Percentiles rank a stretch among this genome's conserved stretches.
phyloP scores from a whole-genome alignment of 37 sponge, comb jelly and placozoan genomes.

The Ephydatia muelleri region DNA sequence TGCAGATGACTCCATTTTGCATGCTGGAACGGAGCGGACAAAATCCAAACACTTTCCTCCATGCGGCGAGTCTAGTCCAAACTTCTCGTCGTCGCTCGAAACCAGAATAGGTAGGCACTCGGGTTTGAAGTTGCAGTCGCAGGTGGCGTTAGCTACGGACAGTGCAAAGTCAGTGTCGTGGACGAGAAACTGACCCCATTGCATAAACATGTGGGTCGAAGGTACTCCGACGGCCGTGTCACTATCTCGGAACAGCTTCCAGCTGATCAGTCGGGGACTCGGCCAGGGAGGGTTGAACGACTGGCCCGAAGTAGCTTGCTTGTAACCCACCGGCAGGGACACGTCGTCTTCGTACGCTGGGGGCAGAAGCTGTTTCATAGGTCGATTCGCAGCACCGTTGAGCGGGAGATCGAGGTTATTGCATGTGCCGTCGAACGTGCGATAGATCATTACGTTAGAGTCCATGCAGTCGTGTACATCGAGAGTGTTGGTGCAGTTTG shows the following conservation, averaged over 20 bases:
- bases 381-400: conserved; percentile 46
- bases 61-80: conserved; percentile 36
- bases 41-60: conserved; percentile 55
- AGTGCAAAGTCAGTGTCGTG: no score
- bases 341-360: conserved; percentile 67
- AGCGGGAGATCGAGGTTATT: no score
- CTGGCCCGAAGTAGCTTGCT: conserved; percentile 14
- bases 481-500: no score
- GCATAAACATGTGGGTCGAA: no score
- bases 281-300: conserved; percentile 60
- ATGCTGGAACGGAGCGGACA: conserved; percentile 62
- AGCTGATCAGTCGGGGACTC: conserved; percentile 64
- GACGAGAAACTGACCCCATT: no score
- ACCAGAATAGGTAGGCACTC: conserved; percentile 83
- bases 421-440: no score
- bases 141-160: no score
- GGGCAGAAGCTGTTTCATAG: conserved; percentile 55
- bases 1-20: background rate
- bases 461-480: no score
- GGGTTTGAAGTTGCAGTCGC: conserved; percentile 30
- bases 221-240: no score
- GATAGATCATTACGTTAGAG: no score
- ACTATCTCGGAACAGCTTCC: conserved; percentile 45
- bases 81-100: conserved; percentile 49
- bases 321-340: conserved; percentile 36